Evolutionary conservation across 2,797 vertebrate species (phyloP).

Genomic region (Tapirus indicus): DNA sequence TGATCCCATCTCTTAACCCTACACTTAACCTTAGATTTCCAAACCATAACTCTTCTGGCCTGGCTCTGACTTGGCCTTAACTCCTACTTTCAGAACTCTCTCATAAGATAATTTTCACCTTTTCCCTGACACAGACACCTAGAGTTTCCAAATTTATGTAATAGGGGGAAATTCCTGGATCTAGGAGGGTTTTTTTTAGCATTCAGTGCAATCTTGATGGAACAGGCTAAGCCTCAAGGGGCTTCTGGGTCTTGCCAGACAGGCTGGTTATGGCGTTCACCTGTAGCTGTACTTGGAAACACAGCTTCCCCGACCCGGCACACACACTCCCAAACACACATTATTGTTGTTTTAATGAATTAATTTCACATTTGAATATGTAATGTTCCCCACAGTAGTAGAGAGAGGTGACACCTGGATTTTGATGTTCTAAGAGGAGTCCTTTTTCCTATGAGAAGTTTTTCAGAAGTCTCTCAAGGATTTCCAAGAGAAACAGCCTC

Average conservation of each 20-base stretch:
- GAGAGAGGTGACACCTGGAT: neutral
- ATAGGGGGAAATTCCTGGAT: neutral
- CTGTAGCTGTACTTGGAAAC: neutral
- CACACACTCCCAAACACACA: neutral
- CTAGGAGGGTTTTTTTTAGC: neutral
- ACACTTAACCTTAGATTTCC: neutral
- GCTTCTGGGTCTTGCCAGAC: neutral
- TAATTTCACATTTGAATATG: slow-evolving; percentile 20
- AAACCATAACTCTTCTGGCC: neutral
- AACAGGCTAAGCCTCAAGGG: neutral
- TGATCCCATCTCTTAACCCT: neutral
- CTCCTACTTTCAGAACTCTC: neutral
- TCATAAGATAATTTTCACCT: neutral
- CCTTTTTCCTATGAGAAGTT: slow-evolving; percentile 34
- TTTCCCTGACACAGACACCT: slow-evolving; percentile 29
- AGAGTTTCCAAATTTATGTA: slow-evolving; percentile 2
- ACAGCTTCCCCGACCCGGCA: neutral
- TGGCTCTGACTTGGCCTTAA: neutral
- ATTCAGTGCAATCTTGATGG: slow-evolving; percentile 29
- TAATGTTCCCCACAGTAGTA: neutral
- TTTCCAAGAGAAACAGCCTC: slow-evolving; percentile 35
- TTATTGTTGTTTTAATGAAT: neutral
- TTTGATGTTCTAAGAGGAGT: slow-evolving; percentile 30
- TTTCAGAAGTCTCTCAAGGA: slow-evolving; percentile 18
- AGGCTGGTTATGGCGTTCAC: neutral